These are phyloP conservation scores for Pelobates cultripes DNA, from an alignment of 2,797 vertebrate genomes.

Conservation along the genomic window DNA sequence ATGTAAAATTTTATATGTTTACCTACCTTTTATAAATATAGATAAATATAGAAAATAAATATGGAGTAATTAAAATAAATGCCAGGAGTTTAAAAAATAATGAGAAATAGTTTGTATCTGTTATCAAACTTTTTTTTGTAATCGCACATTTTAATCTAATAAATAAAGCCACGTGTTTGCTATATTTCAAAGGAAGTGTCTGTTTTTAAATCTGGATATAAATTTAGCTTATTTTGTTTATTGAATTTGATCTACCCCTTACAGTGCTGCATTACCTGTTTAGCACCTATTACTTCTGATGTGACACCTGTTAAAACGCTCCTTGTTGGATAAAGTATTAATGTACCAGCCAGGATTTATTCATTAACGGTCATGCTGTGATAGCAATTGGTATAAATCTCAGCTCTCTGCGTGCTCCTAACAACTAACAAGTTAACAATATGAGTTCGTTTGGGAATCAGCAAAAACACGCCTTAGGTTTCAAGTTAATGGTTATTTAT, in stretches of 20 bases:
- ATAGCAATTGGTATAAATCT: slow-evolving; percentile 24
- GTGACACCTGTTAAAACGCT: neutral
- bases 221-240: neutral
- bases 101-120: too few relatives aligned
- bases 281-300: neutral
- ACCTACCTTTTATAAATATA: too few relatives aligned
- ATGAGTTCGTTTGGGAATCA: neutral
- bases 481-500: neutral
- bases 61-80: too few relatives aligned
- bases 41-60: too few relatives aligned
- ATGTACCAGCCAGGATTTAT: slow-evolving; percentile 2
- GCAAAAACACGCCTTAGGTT: neutral
- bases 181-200: too few relatives aligned
- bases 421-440: neutral
- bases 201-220: neutral
- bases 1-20: too few relatives aligned
- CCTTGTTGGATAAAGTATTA: neutral
- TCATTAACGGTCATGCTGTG: slow-evolving; percentile 33
- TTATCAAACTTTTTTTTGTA: too few relatives aligned
- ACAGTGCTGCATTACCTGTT: neutral
- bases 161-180: too few relatives aligned
- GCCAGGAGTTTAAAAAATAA: too few relatives aligned
- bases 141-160: too few relatives aligned
- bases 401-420: neutral
- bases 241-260: neutral